These are phyloP conservation scores for Podiceps cristatus DNA, from an alignment of 2,113 vertebrate genomes.

Conservation along the genomic window DNA sequence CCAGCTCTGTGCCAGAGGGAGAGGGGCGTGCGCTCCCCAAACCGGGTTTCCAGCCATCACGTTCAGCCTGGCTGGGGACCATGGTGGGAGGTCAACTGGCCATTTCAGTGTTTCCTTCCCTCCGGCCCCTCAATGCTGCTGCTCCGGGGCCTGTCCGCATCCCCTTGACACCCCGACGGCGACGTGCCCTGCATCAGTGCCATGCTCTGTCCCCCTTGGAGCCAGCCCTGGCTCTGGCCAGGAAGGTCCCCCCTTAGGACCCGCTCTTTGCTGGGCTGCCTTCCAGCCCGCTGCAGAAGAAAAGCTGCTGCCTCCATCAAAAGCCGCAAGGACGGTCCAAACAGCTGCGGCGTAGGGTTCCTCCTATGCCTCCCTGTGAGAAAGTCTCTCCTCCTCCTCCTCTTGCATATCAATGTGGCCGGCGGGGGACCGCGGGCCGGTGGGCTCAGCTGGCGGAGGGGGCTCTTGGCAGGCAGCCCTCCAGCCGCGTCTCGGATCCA, in stretches of 20 bases:
- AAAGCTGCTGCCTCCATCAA: not conserved
- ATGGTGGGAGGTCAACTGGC: not conserved
- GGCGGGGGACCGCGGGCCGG: fast-evolving
- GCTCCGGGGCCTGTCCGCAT: not conserved
- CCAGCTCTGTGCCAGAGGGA: not conserved
- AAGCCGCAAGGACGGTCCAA: not conserved
- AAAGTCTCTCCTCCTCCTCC: not conserved
- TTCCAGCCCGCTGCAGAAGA: not conserved
- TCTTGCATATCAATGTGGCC: not conserved
- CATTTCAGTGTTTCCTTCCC: not conserved
- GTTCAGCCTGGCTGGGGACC: not conserved
- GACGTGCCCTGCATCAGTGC: not conserved
- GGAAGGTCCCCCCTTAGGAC: not conserved
- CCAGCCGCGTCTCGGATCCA: fast-evolving
- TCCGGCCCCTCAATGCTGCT: fast-evolving
- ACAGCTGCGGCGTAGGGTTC: not conserved
- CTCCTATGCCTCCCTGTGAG: fast-evolving
- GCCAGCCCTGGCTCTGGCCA: not conserved
- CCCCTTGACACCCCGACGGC: fast-evolving
- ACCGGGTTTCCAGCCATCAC: not conserved
- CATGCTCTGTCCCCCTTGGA: not conserved
- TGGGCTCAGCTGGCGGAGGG: slow-evolving; percentile 19
- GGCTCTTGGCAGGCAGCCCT: not conserved
- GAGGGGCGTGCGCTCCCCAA: not conserved
- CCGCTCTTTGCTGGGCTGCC: not conserved